A percentile compares a stretch with the other conserved stretches of the same genome.
Evolutionary conservation across 1,140 invertebrate species (phyloP).

Genomic region (Reticulitermes speratus): DNA sequence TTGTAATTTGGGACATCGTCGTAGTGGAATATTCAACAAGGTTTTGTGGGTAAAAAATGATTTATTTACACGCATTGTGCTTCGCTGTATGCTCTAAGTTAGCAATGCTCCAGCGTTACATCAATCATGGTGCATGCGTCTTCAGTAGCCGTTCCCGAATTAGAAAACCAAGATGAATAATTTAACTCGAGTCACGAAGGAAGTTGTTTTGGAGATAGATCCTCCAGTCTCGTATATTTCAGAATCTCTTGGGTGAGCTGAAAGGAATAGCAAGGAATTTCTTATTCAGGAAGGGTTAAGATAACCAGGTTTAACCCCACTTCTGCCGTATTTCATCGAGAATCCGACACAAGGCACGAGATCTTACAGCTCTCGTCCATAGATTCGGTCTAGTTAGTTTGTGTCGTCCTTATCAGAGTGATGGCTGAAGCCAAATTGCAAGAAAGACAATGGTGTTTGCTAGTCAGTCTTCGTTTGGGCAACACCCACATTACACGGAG

Average conservation of each 20-base stretch:
- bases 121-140: not conserved
- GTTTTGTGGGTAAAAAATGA: too few relatives aligned
- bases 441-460: too few relatives aligned
- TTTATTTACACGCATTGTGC: too few relatives aligned
- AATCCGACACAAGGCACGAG: not conserved
- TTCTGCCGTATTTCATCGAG: not conserved
- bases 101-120: not conserved
- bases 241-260: not conserved
- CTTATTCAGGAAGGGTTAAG: conserved; percentile 11
- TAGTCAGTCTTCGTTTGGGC: too few relatives aligned
- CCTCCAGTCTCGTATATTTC: not conserved
- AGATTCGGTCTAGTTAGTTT: too few relatives aligned
- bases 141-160: not conserved
- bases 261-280: not conserved
- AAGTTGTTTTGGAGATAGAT: not conserved
- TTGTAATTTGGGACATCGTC: too few relatives aligned
- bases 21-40: too few relatives aligned
- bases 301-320: conserved; percentile 6
- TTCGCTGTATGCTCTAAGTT: not conserved
- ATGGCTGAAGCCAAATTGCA: too few relatives aligned
- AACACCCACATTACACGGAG: too few relatives aligned
- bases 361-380: not conserved
- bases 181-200: not conserved
- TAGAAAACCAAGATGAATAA: not conserved
- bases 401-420: too few relatives aligned